Percentiles rank a stretch among this genome's conserved stretches.
Evolutionary conservation across 2,888 invertebrate species (phyloP).

Genomic region (Nemurella pictetii): DNA sequence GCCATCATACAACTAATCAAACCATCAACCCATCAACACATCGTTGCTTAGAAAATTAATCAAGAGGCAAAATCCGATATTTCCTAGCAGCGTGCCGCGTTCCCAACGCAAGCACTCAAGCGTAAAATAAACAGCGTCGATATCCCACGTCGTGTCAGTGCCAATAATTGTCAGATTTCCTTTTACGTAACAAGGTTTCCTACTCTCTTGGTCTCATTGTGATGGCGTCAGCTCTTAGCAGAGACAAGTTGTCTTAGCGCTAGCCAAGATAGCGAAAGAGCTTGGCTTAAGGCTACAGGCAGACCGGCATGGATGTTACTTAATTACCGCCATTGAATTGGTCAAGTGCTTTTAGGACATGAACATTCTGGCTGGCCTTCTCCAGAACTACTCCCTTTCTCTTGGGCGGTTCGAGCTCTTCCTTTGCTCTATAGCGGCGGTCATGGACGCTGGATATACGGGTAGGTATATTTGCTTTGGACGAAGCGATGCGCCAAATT

Average conservation of each 20-base stretch:
- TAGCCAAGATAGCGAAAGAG: neutral
- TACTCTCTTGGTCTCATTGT: neutral
- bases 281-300: neutral
- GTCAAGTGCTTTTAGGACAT: neutral
- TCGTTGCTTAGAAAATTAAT: neutral
- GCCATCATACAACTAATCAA: too few species aligned
- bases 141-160: neutral
- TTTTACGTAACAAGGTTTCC: neutral
- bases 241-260: neutral
- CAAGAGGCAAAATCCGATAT: neutral
- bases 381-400: neutral
- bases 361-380: neutral
- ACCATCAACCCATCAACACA: too few species aligned
- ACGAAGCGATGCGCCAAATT: neutral
- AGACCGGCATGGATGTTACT: neutral
- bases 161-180: neutral
- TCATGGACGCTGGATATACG: neutral
- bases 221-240: neutral
- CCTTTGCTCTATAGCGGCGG: neutral
- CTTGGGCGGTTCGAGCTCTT: neutral
- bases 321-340: slow-evolving; percentile 17
- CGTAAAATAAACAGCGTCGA: neutral
- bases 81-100: too few species aligned
- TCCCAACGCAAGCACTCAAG: neutral
- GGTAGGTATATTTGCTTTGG: neutral